A percentile compares a stretch with the other conserved stretches of the same genome.
Evolutionary conservation across 2,113 vertebrate species (phyloP).

Genomic region (Numida meleagris): DNA sequence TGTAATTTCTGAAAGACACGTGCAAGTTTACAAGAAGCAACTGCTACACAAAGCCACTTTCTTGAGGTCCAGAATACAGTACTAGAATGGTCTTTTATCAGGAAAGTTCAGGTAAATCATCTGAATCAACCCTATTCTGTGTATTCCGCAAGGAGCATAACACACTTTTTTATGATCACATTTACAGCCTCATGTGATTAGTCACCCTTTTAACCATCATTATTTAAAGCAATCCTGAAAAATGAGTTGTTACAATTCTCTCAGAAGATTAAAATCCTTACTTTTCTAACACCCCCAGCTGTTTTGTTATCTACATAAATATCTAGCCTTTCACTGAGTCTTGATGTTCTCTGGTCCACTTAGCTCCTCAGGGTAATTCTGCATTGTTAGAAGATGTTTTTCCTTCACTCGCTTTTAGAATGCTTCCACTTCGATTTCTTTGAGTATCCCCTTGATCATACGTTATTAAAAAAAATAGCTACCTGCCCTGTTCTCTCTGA

Average conservation of each 20-base stretch:
- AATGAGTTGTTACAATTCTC: background rate
- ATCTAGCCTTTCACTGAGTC: background rate
- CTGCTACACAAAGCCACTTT: background rate
- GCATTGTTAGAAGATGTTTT: background rate
- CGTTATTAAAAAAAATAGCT: background rate
- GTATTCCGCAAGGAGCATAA: background rate
- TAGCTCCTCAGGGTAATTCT: background rate
- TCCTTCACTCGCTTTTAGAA: background rate
- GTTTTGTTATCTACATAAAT: background rate
- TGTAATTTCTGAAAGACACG: background rate
- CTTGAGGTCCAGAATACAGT: background rate
- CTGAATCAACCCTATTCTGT: background rate
- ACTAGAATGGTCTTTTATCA: background rate
- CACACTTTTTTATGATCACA: rapidly evolving
- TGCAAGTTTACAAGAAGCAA: background rate
- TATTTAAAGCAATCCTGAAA: background rate
- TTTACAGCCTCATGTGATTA: background rate
- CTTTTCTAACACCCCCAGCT: background rate
- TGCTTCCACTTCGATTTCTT: background rate
- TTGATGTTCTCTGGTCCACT: background rate
- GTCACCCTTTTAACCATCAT: background rate
- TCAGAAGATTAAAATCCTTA: background rate
- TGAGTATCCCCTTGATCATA: background rate
- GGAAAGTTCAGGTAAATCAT: background rate
- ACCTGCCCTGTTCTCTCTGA: background rate